These are phyloP conservation scores for Falco novaeseelandiae DNA, from an alignment of 2,797 vertebrate genomes.

Conservation along the genomic window DNA sequence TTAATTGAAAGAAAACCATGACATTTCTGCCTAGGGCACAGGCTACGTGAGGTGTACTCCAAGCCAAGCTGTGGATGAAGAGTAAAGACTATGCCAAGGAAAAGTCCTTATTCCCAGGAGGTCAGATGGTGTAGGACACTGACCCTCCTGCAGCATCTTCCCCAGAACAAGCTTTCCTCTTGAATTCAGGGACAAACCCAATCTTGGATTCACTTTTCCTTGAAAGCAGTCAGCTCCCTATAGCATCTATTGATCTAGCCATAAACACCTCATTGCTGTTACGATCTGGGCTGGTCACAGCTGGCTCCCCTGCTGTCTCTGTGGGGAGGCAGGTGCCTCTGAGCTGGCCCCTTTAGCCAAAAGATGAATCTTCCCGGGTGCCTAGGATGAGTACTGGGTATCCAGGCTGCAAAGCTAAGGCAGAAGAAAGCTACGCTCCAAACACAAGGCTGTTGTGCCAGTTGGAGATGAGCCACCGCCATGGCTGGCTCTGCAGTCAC, in stretches of 20 bases:
- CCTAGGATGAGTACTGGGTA: not conserved
- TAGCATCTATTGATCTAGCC: not conserved
- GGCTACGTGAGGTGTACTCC: not conserved
- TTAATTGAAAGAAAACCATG: not conserved
- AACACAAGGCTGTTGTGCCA: rapidly evolving
- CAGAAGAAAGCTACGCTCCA: not conserved
- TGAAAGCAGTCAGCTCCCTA: not conserved
- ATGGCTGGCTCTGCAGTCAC: not conserved
- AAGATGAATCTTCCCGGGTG: not conserved
- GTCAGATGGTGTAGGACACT: not conserved
- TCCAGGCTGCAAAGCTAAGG: not conserved
- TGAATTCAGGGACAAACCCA: not conserved
- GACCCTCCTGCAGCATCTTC: not conserved
- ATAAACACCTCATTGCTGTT: rapidly evolving
- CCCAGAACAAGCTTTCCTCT: not conserved
- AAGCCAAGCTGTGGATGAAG: not conserved
- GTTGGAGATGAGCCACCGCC: not conserved
- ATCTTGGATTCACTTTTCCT: not conserved
- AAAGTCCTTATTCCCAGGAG: not conserved
- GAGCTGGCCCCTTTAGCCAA: not conserved
- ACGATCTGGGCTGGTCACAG: not conserved
- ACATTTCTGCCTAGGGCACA: not conserved
- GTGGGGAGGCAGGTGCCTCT: not conserved
- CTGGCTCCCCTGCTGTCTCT: not conserved
- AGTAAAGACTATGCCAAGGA: not conserved